Base-by-base conservation (phyloP, 2,113 vertebrate genomes). In the Urocolius indicus region DNA sequence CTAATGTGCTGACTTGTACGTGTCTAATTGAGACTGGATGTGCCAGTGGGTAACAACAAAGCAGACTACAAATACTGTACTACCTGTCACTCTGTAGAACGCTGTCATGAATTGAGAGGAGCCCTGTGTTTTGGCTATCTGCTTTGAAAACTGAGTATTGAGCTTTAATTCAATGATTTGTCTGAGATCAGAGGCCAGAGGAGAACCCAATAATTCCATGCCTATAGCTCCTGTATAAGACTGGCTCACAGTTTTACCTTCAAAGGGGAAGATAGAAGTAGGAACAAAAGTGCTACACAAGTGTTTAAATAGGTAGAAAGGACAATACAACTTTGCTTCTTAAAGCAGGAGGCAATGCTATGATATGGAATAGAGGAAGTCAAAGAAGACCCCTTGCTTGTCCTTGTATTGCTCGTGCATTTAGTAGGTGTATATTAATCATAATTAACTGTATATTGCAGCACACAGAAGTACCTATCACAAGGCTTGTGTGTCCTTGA, bases 1-100 rank as follows among this genome's bases (percentile, higher is more conserved):
- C 45, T 97, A 84, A 96, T 79, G 89, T 79, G 91, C 89, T 96
- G 91, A 63, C 84, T 93, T 87, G 89, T 94, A 77, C 54, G 52
- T 94, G 95, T 82, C 91, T 96, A 96, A 95, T 92, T 91, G 92
- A 94, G 74, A 87, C 61, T 82, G 94, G 63, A 87, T 84, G 58
- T 94, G 89, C 89, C 81, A 63, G 69, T 82, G 91, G 84, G 91
- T 87, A 89, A 81, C 86, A 75, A 75, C 69, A 94, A 84, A 96
- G 83, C 86, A 84, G 74, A 34, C 45, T 51, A 65, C 84, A 93
- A 94, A 94, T 79, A 72, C 6, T 91, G 87, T 87, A 58, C 69
- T 89, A 57, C 5, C 91, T 87, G 93, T 95, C 77, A 32, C 84
- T 92, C 81, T 0, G 1, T 57, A 62, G 69, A 58, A 61, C 81